A percentile compares a stretch with the other conserved stretches of the same genome.
Evolutionary conservation across 2,113 vertebrate genomes (phyloP).

Genomic region (Nymphicus hollandicus): DNA sequence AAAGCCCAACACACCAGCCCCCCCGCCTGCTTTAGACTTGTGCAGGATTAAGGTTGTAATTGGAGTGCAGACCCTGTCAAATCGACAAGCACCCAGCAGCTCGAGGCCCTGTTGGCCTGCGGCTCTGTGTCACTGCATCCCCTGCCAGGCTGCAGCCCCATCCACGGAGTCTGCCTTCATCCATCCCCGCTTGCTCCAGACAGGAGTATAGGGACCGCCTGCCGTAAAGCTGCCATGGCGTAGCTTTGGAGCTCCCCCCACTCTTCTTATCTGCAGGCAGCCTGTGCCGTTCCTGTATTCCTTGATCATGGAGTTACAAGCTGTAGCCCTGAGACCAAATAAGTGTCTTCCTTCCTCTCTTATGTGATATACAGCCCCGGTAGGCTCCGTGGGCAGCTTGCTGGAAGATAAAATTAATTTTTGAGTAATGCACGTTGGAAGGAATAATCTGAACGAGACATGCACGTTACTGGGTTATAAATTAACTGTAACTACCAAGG

Average conservation of each 20-base stretch:
- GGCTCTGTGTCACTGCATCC: not conserved
- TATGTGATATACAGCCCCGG: not conserved
- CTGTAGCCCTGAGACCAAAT: slow-evolving; percentile 22
- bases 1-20: not conserved
- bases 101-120: not conserved
- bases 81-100: not conserved
- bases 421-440: slow-evolving; percentile 57
- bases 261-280: not conserved
- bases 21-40: not conserved
- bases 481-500: slow-evolving; percentile 45
- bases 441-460: slow-evolving; percentile 49
- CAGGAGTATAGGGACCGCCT: not conserved
- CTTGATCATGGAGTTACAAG: not conserved
- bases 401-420: slow-evolving; percentile 67
- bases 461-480: slow-evolving; percentile 43
- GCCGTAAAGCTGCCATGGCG: not conserved
- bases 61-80: fast-evolving
- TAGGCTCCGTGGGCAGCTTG: slow-evolving; percentile 19
- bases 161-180: fast-evolving
- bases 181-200: fast-evolving
- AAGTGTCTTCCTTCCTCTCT: slow-evolving; percentile 14
- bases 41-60: not conserved
- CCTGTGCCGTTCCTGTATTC: not conserved
- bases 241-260: fast-evolving
- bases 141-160: not conserved